Evolutionary conservation across 1,140 invertebrate species (phyloP), one percentile per base, ranked within the genome.

Genomic region (Hesperophylax magnus): DNA sequence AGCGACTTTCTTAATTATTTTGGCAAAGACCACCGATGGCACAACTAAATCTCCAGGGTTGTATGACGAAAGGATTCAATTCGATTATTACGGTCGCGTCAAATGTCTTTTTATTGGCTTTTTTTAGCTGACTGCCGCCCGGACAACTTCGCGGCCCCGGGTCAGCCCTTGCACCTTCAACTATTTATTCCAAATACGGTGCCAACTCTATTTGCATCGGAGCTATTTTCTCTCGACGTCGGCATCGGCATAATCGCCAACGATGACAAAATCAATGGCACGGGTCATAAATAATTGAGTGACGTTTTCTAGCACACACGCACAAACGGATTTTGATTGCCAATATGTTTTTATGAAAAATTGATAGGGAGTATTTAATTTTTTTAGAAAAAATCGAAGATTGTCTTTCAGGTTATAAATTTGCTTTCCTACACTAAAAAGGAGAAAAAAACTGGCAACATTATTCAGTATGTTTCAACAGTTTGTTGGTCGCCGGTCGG

Each of bases 1-100:
- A 90, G 89, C 91, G 90, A 91, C 92, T 93, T 93, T 92, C 92
- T 92, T 93, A 93, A 93, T 93, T 93, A 93, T 93, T 93, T 93
- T 93, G 93, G 93, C 93, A 93, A 91, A 90, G 91, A 89, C 88
- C 88, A 87, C 87, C 87, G 88, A 89, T 89, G 89, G 89, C 88
- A 89, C 86, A 87, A 88, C 86, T 86, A 78, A 79, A 77, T 88
- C 86, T 89, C 89, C 89, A 90, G 89, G 89, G 89, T 90, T 90
- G 89, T 86, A 88, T 89, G 88, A 90, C 89, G 88, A 87, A 79
- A 84, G 82, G 82, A 79, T 79, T 79, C 79, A 71, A 81, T 81
- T 83, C 75, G 82, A 83, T 82, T 80, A 80, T 82, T 72, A 65
- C 82, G 85, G 87, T 85, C 86, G 87, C 87, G 87, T 85, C 85